Evolutionary conservation across 2,113 vertebrate species (phyloP).

Genomic region (Siniperca knerii): DNA sequence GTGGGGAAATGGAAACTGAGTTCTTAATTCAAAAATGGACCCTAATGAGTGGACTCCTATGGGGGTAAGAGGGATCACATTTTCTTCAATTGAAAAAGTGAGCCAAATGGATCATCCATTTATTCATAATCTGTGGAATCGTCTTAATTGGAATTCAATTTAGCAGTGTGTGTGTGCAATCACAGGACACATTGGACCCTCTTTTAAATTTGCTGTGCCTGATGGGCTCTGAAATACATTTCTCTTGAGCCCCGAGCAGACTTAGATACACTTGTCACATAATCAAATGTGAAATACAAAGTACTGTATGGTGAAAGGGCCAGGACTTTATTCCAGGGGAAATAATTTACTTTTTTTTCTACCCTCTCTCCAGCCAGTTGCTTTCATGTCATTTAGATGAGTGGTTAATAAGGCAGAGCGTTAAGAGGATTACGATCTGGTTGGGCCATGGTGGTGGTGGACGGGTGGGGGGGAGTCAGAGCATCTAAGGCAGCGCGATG

Average conservation of each 20-base stretch:
- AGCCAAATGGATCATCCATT: conserved; percentile 72
- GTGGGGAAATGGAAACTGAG: conserved; percentile 37
- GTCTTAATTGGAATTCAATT: conserved; percentile 84
- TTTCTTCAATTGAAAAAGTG: conserved; percentile 72
- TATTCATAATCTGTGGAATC: conserved; percentile 70
- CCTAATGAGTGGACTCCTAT: conserved; percentile 71
- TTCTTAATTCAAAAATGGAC: conserved; percentile 63
- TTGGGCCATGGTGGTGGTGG: conserved; percentile 71
- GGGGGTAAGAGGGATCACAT: conserved; percentile 59
- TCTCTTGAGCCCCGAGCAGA: conserved; percentile 77
- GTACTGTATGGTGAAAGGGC: conserved; percentile 77
- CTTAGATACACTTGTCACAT: conserved; percentile 88
- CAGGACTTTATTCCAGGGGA: conserved; percentile 80
- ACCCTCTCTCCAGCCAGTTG: conserved; percentile 65
- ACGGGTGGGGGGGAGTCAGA: conserved; percentile 45
- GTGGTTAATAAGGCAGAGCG: conserved; percentile 88
- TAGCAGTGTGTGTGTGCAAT: conserved; percentile 52
- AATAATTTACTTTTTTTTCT: conserved; percentile 81
- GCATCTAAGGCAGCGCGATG: conserved; percentile 61
- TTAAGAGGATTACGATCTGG: conserved; percentile 88
- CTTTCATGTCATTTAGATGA: conserved; percentile 88
- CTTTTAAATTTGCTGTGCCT: conserved; percentile 72
- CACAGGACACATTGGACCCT: conserved; percentile 52
- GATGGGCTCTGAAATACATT: conserved; percentile 79
- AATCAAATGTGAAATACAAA: conserved; percentile 85